Base-by-base conservation (phyloP, 1,140 invertebrate species). In the Tetragnatha versicolor region DNA sequence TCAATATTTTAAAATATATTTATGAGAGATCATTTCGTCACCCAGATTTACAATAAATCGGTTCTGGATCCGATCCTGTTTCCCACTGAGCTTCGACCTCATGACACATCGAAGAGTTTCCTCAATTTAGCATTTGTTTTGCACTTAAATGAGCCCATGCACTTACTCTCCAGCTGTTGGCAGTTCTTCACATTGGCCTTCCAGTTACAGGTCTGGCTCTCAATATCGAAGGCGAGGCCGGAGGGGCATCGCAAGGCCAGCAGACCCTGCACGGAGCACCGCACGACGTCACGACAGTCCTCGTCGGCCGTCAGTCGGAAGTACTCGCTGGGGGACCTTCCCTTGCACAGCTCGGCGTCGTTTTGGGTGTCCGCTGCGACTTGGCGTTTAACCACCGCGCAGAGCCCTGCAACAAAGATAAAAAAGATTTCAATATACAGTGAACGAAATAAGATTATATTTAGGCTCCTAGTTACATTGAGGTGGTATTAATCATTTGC, bases 201-300 rank as follows among this genome's bases (percentile, higher is more conserved):
- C 95, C 95, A 97, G 84, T 97, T 94, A 84, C 95, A 97, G 3
- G 95, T 97, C 86, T 97, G 95, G 85, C 96, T 96, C 84, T 97
- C 94, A 82, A 97, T 96, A 85, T 97, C 95, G 87, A 97, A 97
- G 84, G 92, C 95, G 75, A 97, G 87, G 86, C 95, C 95, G 63
- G 94, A 93, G 20, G 95, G 95, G 85, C 95, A 97, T 84, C 94
- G 90, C 83, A 97, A 93, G 22, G 94, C 94, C 89, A 96, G 93
- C 33, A 97, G 90, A 82, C 94, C 94, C 91, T 94, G 95, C 83
- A 93, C 94, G 79, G 95, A 97, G 87, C 95, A 97, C 86, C 96
- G 94, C 84, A 97, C 96, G 82, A 97, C 95, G 88, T 97, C 94
- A 85, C 95, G 91, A 87, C 95, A 97, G 84, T 93, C 94, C 87